Evolutionary conservation across 2,113 vertebrate genomes (phyloP), one percentile per base, ranked within the genome.

Genomic region (Macrotis lagotis): DNA sequence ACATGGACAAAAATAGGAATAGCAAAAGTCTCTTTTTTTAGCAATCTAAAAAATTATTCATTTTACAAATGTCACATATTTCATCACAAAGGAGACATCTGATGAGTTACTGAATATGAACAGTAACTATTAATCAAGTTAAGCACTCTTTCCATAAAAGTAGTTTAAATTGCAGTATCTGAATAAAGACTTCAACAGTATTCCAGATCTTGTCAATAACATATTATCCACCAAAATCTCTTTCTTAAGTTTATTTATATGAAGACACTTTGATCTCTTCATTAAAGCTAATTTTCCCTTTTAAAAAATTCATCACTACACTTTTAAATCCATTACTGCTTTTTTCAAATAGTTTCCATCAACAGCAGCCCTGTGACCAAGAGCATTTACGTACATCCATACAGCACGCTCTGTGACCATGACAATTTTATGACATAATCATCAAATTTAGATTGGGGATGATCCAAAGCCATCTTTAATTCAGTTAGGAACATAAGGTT

Each of bases 381-480:
- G 1, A n/a, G 49, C 16, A 50, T 28, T n/a, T 31, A 91, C 25
- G 83, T 0, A 51, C 1, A 89, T 44, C n/a, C n/a, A 83, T n/a
- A 83, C 1, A 2, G 5, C n/a, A 11, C 9, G 9, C 5, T 16
- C 1, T 14, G 24, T 0, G 6, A 91, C 22, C 2, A 4, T 2
- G 0, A 25, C 22, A 8, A 11, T 7, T 55, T 28, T 91, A 44
- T 0, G 55, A 7, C 51, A 50, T 31, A 51, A 19, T n/a, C 12
- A 48, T 3, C 22, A 11, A 37, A 88, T 92, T 66, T 25, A 91
- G 47, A 26, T 3, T 47, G 49, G 83, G 44, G 10, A 48, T 12
- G 28, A 25, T 2, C 10, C 89, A 89, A 31, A 47, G 24, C 19
- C 8, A 91, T 5, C 48, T 49, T 74, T 19, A 94, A 3, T 83